A percentile compares a stretch with the other conserved stretches of the same genome.
Conservation (phyloP, 37 sponge, comb jelly and placozoan genomes). For the Halisarca cf. caerulea region DNA sequence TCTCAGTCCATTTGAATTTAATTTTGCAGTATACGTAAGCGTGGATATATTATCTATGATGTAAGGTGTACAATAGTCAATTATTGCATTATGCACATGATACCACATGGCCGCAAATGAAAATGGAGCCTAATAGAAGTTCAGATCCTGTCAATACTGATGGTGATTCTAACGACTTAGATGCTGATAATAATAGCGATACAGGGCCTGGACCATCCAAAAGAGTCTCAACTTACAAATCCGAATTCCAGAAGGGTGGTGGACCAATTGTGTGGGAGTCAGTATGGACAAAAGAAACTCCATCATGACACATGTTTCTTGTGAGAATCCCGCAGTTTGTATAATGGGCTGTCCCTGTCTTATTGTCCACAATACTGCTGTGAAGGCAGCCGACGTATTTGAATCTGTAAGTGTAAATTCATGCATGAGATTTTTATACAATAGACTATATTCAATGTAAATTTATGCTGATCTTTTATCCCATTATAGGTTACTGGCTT, state of each 20-base stretch:
- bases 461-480: too few species aligned
- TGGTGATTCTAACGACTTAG: background rate
- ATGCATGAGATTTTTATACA: background rate
- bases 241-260: slow-evolving; percentile 13
- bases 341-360: slow-evolving; percentile 53
- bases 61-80: too few species aligned
- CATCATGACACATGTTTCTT: slow-evolving; percentile 44
- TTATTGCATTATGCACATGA: too few species aligned
- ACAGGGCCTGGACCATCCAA: background rate
- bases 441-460: background rate
- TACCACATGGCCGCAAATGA: too few species aligned
- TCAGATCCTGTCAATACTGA: background rate
- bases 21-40: too few species aligned
- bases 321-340: slow-evolving; percentile 33
- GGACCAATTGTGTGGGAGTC: slow-evolving; percentile 48
- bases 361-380: slow-evolving; percentile 46
- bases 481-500: slow-evolving; percentile 20
- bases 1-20: too few species aligned
- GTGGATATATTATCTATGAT: too few species aligned
- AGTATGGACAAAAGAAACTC: slow-evolving; percentile 39
- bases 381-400: slow-evolving; percentile 28
- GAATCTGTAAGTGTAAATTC: background rate
- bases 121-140: too few species aligned
- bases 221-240: background rate
- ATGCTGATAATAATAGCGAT: background rate